These are phyloP conservation scores for Liposcelis brunnea DNA, from an alignment of 2,888 invertebrate species.

Conservation along the genomic window DNA sequence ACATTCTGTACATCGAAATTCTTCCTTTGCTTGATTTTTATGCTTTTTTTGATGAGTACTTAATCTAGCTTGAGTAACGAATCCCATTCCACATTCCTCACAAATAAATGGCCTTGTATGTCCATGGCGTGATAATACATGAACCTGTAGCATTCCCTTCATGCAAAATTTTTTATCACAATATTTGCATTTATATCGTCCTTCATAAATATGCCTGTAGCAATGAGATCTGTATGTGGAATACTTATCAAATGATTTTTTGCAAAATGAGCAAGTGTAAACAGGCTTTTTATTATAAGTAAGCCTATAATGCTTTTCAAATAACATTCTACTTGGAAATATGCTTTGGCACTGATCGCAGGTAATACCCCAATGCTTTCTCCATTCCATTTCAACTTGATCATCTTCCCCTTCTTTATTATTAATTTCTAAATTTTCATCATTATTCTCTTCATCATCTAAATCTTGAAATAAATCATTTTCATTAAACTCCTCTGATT, in stretches of 20 bases:
- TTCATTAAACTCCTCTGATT: neutral
- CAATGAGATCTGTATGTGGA: neutral
- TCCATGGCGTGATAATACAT: constrained; percentile 1
- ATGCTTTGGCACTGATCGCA: neutral
- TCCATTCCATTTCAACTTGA: neutral
- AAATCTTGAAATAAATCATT: constrained; percentile 3
- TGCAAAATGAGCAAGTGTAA: constrained; percentile 1
- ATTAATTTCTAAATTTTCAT: no score
- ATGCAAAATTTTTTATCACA: constrained; percentile 4
- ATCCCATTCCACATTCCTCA: constrained; percentile 2
- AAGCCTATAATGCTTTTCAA: constrained; percentile 1
- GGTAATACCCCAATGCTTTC: neutral
- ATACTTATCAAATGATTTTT: neutral
- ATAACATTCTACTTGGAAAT: neutral
- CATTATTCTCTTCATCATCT: constrained; percentile 2
- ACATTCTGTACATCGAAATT: constrained; percentile 3
- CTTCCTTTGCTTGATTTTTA: neutral
- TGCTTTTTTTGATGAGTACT: constrained; percentile 1
- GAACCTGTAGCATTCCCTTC: neutral
- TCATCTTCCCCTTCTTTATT: neutral
- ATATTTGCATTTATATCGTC: neutral
- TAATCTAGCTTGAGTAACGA: neutral
- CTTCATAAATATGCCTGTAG: neutral
- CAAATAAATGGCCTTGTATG: constrained; percentile 2
- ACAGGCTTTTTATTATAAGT: constrained; percentile 1